Evolutionary conservation across 2,113 vertebrate genomes (phyloP).

Genomic region (Phalacrocorax aristotelis): DNA sequence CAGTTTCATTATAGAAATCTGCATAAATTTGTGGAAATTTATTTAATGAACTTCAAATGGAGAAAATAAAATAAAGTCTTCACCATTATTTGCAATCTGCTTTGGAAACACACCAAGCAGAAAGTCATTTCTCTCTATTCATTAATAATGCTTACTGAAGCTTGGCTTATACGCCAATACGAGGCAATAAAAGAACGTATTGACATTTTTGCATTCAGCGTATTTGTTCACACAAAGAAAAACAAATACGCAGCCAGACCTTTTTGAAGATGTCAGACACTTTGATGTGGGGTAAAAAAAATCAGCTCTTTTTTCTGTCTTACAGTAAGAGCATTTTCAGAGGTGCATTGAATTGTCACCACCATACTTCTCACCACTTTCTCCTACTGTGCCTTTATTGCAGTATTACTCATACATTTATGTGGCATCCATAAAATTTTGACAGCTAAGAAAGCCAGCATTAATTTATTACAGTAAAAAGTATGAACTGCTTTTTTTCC

Average conservation of each 20-base stretch:
- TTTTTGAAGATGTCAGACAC: background rate
- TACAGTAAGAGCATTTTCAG: background rate
- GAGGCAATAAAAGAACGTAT: background rate
- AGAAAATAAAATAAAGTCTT: background rate
- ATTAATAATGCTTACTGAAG: background rate
- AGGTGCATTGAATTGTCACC: background rate
- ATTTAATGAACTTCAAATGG: background rate
- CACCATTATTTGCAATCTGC: background rate
- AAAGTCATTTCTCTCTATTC: background rate
- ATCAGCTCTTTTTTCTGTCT: background rate
- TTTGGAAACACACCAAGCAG: background rate
- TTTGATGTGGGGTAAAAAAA: background rate
- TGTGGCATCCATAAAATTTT: background rate
- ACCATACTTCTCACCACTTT: background rate
- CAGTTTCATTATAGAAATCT: background rate
- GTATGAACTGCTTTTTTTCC: background rate
- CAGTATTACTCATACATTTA: background rate
- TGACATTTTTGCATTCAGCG: background rate
- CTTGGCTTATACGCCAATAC: background rate
- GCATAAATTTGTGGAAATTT: background rate
- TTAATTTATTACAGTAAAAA: background rate
- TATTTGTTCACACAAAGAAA: background rate
- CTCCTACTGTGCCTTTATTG: background rate
- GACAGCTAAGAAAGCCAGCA: background rate
- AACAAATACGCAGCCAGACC: background rate